phyloP scores from a whole-genome alignment of 2,888 invertebrate genomes.

The Eucera pruinosa region DNA sequence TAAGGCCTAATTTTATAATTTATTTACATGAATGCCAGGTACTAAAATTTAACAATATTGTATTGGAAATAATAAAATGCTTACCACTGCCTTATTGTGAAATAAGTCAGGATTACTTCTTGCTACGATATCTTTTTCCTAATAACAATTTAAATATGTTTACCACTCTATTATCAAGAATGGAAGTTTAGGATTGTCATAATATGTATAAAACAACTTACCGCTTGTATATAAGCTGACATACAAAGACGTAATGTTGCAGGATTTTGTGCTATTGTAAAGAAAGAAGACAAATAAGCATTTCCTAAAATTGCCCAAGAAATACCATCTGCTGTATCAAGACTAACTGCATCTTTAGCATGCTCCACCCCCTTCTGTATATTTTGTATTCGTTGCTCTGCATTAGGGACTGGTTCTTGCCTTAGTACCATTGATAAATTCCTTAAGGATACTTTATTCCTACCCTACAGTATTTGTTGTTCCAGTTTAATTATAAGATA shows the following conservation, averaged over 20 bases:
- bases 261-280: constrained; percentile 90
- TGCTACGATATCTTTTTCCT: constrained; percentile 90
- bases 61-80: constrained; percentile 77
- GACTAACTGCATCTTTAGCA: constrained; percentile 92
- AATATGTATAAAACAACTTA: constrained; percentile 83
- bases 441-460: constrained; percentile 90
- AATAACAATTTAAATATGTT: constrained; percentile 60
- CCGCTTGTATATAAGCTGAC: constrained; percentile 93
- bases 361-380: constrained; percentile 90
- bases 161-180: not conserved
- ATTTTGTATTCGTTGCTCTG: constrained; percentile 86
- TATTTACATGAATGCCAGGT: constrained; percentile 11
- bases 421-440: constrained; percentile 93
- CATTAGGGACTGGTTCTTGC: constrained; percentile 86
- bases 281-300: constrained; percentile 93
- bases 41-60: not conserved
- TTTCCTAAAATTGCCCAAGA: constrained; percentile 95
- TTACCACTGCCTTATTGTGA: constrained; percentile 93
- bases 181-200: not conserved
- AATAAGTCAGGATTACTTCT: constrained; percentile 91
- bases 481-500: not conserved
- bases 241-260: constrained; percentile 89
- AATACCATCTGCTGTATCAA: constrained; percentile 91
- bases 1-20: constrained; percentile 86
- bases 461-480: constrained; percentile 85